These are phyloP conservation scores for Isichthys henryi DNA, from an alignment of 2,113 vertebrate species.

Conservation along the genomic window DNA sequence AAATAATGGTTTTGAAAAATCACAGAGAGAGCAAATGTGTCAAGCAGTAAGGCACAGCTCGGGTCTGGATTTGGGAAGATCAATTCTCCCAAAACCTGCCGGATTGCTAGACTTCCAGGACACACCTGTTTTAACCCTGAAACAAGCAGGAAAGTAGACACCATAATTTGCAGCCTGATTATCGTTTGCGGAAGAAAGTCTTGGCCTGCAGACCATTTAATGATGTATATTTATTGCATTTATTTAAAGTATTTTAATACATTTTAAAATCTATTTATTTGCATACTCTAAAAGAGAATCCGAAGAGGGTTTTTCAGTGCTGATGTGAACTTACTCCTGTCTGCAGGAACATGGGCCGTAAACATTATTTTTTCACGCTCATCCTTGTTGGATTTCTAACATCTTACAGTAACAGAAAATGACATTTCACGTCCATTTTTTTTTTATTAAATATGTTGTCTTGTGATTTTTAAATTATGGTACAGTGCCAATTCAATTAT, in stretches of 20 bases:
- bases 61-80: conserved; percentile 39
- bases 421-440: not conserved
- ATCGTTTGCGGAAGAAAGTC: conserved; percentile 42
- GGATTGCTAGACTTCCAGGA: conserved; percentile 27
- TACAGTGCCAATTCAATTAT: not conserved
- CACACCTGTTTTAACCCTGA: conserved; percentile 51
- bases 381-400: not conserved
- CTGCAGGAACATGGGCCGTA: not conserved
- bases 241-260: not conserved
- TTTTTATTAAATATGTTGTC: not conserved
- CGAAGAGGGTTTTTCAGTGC: not conserved
- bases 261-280: not conserved
- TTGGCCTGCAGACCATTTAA: not conserved
- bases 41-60: conserved; percentile 42
- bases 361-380: not conserved
- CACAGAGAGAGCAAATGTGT: conserved; percentile 46
- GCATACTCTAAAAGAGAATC: not conserved
- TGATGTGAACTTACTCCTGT: not conserved
- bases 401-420: not conserved
- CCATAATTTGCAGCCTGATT: conserved; percentile 63
- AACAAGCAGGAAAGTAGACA: conserved; percentile 52
- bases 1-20: conserved; percentile 72
- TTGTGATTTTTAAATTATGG: not conserved
- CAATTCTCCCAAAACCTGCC: conserved; percentile 32
- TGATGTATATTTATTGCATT: not conserved